phyloP scores from a whole-genome alignment of 2,888 invertebrate genomes.

The Ceramica pisi region DNA sequence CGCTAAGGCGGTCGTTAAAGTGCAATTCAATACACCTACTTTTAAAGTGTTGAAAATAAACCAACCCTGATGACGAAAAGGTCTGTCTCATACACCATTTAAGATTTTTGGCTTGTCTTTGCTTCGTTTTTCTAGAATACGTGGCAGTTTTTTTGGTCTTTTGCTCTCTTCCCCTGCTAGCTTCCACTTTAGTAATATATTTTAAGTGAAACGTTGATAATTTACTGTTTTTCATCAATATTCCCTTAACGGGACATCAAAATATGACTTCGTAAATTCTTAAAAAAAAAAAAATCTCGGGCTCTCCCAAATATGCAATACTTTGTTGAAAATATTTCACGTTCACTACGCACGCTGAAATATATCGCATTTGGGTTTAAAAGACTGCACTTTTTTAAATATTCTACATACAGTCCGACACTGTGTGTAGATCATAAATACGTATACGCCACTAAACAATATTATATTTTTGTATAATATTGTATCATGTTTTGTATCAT shows the following conservation, averaged over 20 bases:
- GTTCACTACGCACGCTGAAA: conserved; percentile 1
- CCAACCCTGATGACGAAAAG: conserved; percentile 21
- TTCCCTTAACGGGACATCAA: neutral
- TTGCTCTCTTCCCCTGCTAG: too few species aligned
- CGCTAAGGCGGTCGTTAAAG: too few species aligned
- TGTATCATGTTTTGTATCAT: too few species aligned
- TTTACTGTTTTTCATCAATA: conserved; percentile 19
- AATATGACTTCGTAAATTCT: conserved; percentile 7
- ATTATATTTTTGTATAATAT: too few species aligned
- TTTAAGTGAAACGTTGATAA: neutral
- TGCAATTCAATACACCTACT: too few species aligned
- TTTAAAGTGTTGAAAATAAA: too few species aligned
- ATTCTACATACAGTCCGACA: neutral
- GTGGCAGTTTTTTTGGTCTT: too few species aligned
- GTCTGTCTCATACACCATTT: too few species aligned
- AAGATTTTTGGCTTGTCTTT: too few species aligned
- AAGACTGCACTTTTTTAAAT: conserved; percentile 7
- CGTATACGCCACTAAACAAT: neutral
- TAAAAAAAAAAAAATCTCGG: conserved; percentile 24
- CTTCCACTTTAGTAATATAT: neutral
- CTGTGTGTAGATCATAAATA: neutral
- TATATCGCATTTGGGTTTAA: conserved; percentile 21
- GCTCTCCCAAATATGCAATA: conserved; percentile 6
- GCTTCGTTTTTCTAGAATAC: too few species aligned
- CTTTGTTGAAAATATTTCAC: conserved; percentile 25